Conservation (phyloP, 2,113 vertebrate species). For the Camarhynchus parvulus region DNA sequence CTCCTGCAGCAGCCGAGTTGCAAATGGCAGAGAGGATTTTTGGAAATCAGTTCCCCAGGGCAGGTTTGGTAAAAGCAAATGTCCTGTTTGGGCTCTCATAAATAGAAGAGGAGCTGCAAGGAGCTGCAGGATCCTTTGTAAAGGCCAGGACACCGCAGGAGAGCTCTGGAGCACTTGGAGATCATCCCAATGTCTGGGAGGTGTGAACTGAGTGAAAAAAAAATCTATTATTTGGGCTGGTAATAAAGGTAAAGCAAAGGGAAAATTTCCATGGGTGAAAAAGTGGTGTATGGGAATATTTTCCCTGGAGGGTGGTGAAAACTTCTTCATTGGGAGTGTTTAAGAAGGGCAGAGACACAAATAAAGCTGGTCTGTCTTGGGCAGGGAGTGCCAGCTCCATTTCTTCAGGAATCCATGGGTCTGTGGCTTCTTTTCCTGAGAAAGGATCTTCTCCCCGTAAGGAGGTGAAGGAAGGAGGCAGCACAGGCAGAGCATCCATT, state of each 20-base stretch:
- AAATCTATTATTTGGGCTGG: background rate
- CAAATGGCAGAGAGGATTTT: no score
- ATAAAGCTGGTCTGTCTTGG: background rate
- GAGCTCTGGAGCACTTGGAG: background rate
- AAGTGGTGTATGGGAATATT: background rate
- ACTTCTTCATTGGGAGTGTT: background rate
- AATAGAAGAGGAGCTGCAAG: background rate
- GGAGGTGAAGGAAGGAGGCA: background rate
- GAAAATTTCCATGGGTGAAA: background rate
- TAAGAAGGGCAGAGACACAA: background rate
- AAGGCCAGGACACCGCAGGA: background rate
- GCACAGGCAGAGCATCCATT: background rate
- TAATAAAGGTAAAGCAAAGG: background rate
- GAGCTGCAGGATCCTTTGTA: background rate
- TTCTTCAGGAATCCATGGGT: background rate
- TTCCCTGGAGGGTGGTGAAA: background rate
- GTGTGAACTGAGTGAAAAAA: background rate
- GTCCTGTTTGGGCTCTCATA: no score
- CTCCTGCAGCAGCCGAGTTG: no score
- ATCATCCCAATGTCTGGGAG: background rate
- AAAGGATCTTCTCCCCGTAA: background rate
- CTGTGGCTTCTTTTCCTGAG: background rate
- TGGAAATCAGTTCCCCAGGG: background rate
- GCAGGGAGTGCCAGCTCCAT: background rate
- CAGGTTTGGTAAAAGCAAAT: background rate